Base-by-base conservation (phyloP, 2,888 invertebrate genomes). In the Dolomedes plantarius region DNA sequence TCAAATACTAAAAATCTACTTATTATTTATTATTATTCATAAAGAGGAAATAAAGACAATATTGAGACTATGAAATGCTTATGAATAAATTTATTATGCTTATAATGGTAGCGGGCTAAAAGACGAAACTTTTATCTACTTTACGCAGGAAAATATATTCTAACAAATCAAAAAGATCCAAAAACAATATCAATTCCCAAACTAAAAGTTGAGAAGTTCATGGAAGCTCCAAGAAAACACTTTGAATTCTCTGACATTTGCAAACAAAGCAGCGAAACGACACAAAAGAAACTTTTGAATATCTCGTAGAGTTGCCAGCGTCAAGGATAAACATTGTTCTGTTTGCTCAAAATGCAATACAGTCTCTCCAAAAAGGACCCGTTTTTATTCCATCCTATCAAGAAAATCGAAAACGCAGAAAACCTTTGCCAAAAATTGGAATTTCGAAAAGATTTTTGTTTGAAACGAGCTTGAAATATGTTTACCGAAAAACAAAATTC, bases 231-330 rank as follows among this genome's bases (percentile, higher is more conserved):
- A 19, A 2, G 5, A 23, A 11, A 56, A 56, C 23, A 56, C 3
- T 23, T 23, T 23, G 56, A 56, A 23, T 56, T 56, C 56, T 19
- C 23, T 56, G 23, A 56, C 23, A 56, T 56, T 19, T 23, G n/a
- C 23, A 56, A 56, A 56, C 56, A 23, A 56, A 56, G 23, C 56
- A 56, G 23, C 56, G 1, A 19, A 56, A 56, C 23, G 23, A 23
- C 56, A 56, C 23, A 56, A 56, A 56, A 56, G 56, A 56, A 56
- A 56, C 56, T 56, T 56, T 56, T 56, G 56, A 56, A 56, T 56
- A 23, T 23, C 13, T 23, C 56, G 19, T 23, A 23, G 3, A 23
- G 56, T 56, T 56, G 13, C 23, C 56, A 56, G 23, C 41, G 41
- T 46, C 41, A 46, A 56, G 2, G 5, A 56, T 56, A 56, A 56